Conservation (phyloP, 2,113 vertebrate species). For the Polypterus bichir region DNA sequence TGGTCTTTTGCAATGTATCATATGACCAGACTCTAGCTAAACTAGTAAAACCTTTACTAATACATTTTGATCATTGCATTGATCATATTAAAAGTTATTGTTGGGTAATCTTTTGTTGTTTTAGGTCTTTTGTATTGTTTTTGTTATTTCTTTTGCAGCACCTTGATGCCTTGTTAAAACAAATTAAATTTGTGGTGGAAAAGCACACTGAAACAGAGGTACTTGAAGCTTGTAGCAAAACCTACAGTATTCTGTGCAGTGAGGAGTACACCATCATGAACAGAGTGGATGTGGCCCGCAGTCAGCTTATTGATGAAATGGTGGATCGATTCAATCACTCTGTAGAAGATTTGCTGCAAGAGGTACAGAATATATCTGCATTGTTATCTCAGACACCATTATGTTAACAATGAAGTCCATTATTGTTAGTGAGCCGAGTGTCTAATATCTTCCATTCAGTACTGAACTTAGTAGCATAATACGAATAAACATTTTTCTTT, state of each 20-base stretch:
- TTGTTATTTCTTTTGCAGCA: slow-evolving; percentile 45
- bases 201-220: slow-evolving; percentile 93
- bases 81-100: no score
- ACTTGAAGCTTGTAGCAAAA: slow-evolving; percentile 95
- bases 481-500: no score
- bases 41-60: no score
- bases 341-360: slow-evolving; percentile 89
- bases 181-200: slow-evolving; percentile 94
- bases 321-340: slow-evolving; percentile 87
- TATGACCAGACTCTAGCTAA: no score
- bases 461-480: no score
- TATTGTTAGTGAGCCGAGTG: no score
- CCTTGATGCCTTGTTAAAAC: slow-evolving; percentile 88
- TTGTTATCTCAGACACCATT: no score
- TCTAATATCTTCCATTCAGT: no score
- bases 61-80: no score
- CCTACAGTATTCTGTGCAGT: slow-evolving; percentile 95
- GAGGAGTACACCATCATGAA: slow-evolving; percentile 98
- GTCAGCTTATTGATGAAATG: slow-evolving; percentile 94
- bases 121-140: neutral
- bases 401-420: no score
- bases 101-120: neutral
- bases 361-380: slow-evolving; percentile 46
- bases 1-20: no score
- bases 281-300: slow-evolving; percentile 92